Percentiles rank a stretch among this genome's conserved stretches.
Conservation (phyloP, 2,113 vertebrate species). For the Climacteris rufus region DNA sequence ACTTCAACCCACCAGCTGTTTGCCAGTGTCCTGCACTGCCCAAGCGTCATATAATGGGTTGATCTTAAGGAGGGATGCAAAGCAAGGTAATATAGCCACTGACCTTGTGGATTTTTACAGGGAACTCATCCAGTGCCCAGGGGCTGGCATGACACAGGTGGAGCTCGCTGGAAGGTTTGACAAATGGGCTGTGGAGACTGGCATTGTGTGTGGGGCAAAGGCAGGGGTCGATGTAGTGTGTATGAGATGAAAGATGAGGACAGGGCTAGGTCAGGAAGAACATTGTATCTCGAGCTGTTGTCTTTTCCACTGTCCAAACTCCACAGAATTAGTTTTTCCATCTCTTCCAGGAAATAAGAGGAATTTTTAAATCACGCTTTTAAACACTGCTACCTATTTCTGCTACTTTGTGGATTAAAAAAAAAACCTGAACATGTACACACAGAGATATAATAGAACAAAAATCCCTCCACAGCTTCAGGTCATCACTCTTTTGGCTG, state of each 20-base stretch:
- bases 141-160: background rate
- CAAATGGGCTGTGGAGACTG: background rate
- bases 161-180: background rate
- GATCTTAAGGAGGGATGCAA: background rate
- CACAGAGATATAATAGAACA: background rate
- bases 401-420: background rate
- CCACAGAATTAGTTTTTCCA: background rate
- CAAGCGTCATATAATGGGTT: background rate
- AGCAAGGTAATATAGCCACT: background rate
- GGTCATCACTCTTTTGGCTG: conserved; percentile 11
- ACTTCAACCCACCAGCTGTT: background rate
- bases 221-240: background rate
- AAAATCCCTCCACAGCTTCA: background rate
- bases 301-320: background rate
- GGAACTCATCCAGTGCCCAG: background rate
- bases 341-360: background rate
- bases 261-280: conserved; percentile 39
- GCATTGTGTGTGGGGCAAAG: background rate
- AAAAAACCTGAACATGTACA: background rate
- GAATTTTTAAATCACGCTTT: background rate
- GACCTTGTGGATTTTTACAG: conserved; percentile 25
- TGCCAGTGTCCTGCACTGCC: background rate
- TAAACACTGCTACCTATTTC: background rate
- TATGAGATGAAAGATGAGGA: conserved; percentile 32
- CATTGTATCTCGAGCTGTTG: background rate